phyloP scores from a whole-genome alignment of 2,113 vertebrate species.

The Petaurus breviceps region DNA sequence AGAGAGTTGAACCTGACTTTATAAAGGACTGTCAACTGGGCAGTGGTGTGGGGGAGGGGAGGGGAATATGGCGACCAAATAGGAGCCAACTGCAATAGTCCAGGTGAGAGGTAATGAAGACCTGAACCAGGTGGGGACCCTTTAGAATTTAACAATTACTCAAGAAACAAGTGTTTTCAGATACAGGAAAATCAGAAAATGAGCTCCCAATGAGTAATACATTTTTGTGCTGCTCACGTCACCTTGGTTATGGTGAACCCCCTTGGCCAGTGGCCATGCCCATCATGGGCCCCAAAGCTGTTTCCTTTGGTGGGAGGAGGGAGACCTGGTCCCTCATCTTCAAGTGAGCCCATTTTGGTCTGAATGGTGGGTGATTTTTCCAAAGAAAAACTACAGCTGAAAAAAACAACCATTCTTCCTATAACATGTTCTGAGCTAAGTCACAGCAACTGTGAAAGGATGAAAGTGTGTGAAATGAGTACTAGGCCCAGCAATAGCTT shows the following conservation, averaged over 20 bases:
- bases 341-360: neutral
- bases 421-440: neutral
- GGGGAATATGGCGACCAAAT: too few relatives aligned
- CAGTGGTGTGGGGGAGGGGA: too few relatives aligned
- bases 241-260: neutral
- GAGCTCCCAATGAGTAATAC: neutral
- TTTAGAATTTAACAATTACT: neutral
- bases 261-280: neutral
- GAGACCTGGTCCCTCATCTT: neutral
- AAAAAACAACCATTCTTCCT: neutral
- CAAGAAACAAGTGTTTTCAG: neutral
- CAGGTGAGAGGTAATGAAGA: too few relatives aligned
- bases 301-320: neutral
- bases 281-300: neutral
- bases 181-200: neutral
- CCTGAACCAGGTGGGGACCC: neutral
- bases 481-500: neutral
- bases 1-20: neutral
- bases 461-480: neutral
- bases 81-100: too few relatives aligned
- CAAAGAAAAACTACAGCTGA: neutral
- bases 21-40: neutral
- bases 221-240: neutral
- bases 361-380: neutral
- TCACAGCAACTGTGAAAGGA: neutral